Conservation (phyloP, 2,888 invertebrate genomes). For the Arctia plantaginis region DNA sequence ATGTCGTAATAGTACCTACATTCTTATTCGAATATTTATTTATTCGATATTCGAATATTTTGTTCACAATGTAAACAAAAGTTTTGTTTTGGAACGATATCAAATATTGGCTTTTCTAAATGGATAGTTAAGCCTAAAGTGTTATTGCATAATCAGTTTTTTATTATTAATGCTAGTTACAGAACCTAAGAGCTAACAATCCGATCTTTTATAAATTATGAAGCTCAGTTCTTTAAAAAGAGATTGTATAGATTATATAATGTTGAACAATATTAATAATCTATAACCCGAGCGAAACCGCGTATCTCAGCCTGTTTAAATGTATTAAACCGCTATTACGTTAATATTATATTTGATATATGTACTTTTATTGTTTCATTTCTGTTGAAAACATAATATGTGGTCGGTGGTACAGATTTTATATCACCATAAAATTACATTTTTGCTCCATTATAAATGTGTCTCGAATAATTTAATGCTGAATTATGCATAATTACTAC, state of each 20-base stretch:
- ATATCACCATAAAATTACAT: background rate
- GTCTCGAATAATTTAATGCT: background rate
- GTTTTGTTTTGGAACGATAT: slow-evolving; percentile 19
- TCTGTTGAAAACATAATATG: background rate
- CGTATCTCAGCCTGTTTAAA: background rate
- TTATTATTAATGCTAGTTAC: background rate
- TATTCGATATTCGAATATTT: background rate
- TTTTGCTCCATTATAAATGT: background rate
- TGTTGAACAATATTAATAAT: background rate
- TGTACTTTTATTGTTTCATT: background rate
- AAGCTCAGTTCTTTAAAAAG: background rate
- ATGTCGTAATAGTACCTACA: slow-evolving; percentile 23
- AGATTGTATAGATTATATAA: background rate
- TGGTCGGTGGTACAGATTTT: background rate
- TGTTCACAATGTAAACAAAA: background rate
- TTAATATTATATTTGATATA: background rate
- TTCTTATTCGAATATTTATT: slow-evolving; percentile 28
- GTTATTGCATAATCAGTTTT: slow-evolving; percentile 1
- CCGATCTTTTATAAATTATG: background rate
- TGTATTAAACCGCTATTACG: background rate
- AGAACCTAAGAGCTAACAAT: background rate
- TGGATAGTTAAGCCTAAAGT: background rate
- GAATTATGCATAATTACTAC: background rate
- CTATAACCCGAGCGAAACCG: background rate
- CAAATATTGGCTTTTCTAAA: background rate